These are phyloP conservation scores for Proterorhinus semilunaris DNA, from an alignment of 2,113 vertebrate genomes.

Conservation along the genomic window DNA sequence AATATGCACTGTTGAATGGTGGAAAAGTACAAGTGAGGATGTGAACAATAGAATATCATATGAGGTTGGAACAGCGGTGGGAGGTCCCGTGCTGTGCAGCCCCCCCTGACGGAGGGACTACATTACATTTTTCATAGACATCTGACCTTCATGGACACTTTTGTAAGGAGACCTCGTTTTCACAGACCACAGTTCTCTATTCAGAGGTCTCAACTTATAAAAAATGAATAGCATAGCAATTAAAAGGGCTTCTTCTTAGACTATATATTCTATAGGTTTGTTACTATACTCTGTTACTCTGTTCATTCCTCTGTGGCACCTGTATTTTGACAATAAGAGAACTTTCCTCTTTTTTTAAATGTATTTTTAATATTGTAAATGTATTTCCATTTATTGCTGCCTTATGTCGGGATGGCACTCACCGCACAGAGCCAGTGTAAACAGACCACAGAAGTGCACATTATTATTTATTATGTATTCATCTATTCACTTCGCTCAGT, in stretches of 20 bases:
- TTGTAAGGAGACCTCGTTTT: neutral
- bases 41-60: neutral
- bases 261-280: too few relatives aligned
- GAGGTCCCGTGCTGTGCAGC: constrained; percentile 21
- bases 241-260: too few relatives aligned
- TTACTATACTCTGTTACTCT: too few relatives aligned
- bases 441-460: neutral
- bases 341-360: too few relatives aligned
- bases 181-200: too few relatives aligned
- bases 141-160: neutral
- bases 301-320: too few relatives aligned
- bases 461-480: neutral
- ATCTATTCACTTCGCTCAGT: neutral
- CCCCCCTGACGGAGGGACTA: constrained; percentile 29
- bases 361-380: too few relatives aligned
- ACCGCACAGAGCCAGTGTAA: neutral
- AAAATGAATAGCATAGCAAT: too few relatives aligned
- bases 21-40: neutral
- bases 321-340: too few relatives aligned
- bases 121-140: neutral
- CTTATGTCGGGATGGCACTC: neutral
- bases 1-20: constrained; percentile 5
- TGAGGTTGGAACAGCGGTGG: constrained; percentile 42
- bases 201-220: too few relatives aligned
- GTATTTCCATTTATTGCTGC: neutral